Percentiles rank a stretch among this genome's conserved stretches.
phyloP scores from a whole-genome alignment of 2,888 invertebrate species.

The Chouioia cunea region DNA sequence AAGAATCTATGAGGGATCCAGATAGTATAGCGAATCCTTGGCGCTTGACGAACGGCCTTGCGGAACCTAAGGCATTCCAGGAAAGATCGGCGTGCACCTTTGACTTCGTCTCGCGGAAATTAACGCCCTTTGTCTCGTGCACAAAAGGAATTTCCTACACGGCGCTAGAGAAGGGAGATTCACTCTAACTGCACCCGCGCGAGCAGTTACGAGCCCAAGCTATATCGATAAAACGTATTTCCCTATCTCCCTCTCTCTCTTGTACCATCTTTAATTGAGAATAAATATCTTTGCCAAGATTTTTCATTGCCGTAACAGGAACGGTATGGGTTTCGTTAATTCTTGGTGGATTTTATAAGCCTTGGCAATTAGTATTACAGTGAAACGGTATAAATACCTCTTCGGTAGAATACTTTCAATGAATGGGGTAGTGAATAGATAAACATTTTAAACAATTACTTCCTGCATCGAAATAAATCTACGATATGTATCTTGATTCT shows the following conservation, averaged over 20 bases:
- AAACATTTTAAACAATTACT: background rate
- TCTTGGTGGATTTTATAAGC: slow-evolving; percentile 7
- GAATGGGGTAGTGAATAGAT: background rate
- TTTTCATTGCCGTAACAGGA: slow-evolving; percentile 26
- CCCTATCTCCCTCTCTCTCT: background rate
- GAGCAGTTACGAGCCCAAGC: background rate
- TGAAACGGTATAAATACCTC: slow-evolving; percentile 18
- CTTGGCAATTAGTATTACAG: slow-evolving; percentile 36
- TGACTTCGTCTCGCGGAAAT: slow-evolving; percentile 25
- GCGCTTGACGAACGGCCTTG: slow-evolving; percentile 14
- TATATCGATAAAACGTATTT: slow-evolving; percentile 42
- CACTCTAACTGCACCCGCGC: slow-evolving; percentile 18
- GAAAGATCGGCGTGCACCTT: slow-evolving; percentile 36
- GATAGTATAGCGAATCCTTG: background rate
- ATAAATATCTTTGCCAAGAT: slow-evolving; percentile 40
- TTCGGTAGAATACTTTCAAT: background rate
- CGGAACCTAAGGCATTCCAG: slow-evolving; percentile 35
- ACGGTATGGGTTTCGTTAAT: slow-evolving; percentile 4
- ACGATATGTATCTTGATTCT: too few relatives aligned
- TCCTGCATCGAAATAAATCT: background rate
- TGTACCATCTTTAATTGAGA: slow-evolving; percentile 42
- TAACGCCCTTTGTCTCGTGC: slow-evolving; percentile 47
- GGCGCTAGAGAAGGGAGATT: slow-evolving; percentile 22
- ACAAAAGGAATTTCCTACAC: slow-evolving; percentile 25
- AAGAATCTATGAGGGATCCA: slow-evolving; percentile 35